Evolutionary conservation across 2,888 invertebrate species (phyloP).

Genomic region (Lycaena phlaeas): DNA sequence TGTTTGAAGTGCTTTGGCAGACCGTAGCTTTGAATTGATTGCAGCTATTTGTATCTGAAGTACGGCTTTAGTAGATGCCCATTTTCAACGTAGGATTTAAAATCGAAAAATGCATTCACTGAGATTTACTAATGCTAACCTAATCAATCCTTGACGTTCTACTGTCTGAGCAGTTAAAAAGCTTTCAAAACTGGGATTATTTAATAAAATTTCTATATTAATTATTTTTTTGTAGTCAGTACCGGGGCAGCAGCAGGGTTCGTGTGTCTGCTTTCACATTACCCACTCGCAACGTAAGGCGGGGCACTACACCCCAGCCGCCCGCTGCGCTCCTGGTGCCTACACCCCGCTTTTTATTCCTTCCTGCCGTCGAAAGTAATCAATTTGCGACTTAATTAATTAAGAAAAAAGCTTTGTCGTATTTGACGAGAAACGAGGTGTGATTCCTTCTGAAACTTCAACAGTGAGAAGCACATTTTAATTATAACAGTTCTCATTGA

Average conservation of each 20-base stretch:
- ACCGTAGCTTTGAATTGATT: too few species aligned
- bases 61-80: too few species aligned
- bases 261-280: constrained; percentile 74
- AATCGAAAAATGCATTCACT: too few species aligned
- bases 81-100: too few species aligned
- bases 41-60: too few species aligned
- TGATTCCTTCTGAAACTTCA: constrained; percentile 14
- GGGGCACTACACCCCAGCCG: constrained; percentile 44
- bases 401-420: constrained; percentile 55
- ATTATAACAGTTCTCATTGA: neutral
- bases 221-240: constrained; percentile 40
- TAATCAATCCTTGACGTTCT: too few species aligned
- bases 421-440: constrained; percentile 23
- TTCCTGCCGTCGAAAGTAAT: constrained; percentile 68
- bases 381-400: constrained; percentile 72
- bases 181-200: too few species aligned
- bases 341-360: constrained; percentile 65
- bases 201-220: too few species aligned
- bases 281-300: constrained; percentile 65
- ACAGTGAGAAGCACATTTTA: neutral
- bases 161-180: too few species aligned
- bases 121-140: too few species aligned
- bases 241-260: constrained; percentile 63
- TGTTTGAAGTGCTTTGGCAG: too few species aligned
- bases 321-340: constrained; percentile 51